phyloP scores from a whole-genome alignment of 2,888 invertebrate species.

The Callyntrura sp. region DNA sequence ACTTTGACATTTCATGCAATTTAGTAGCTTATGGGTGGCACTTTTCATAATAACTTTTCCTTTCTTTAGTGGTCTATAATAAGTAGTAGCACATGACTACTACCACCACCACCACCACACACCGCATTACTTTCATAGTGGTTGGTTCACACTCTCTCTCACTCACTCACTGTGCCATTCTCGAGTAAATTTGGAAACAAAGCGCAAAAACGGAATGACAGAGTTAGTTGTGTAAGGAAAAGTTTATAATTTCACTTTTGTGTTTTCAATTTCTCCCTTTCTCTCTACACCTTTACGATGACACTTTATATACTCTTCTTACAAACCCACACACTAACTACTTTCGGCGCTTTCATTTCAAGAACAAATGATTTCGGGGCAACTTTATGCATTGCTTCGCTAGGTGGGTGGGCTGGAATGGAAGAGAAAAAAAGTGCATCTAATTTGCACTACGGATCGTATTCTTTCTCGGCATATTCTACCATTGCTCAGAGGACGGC shows the following conservation, averaged over 20 bases:
- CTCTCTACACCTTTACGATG: not conserved
- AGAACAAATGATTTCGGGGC: not conserved
- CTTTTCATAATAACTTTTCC: constrained; percentile 37
- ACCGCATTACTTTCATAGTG: not conserved
- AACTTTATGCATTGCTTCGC: no score
- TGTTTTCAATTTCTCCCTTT: not conserved
- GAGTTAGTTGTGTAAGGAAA: not conserved
- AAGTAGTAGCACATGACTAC: not conserved
- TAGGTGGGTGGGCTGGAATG: no score
- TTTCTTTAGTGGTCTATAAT: constrained; percentile 14
- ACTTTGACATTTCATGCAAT: constrained; percentile 25
- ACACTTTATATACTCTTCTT: not conserved
- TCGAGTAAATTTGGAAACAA: not conserved
- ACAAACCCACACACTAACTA: not conserved
- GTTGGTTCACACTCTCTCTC: not conserved
- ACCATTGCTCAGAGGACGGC: no score
- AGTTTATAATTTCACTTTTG: constrained; percentile 25
- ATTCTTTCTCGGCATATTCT: no score
- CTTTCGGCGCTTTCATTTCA: not conserved
- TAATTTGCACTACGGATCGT: no score
- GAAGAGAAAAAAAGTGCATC: no score
- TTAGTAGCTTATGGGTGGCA: constrained; percentile 1
- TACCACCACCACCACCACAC: not conserved
- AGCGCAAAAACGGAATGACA: not conserved
- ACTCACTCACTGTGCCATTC: not conserved